Base-by-base conservation (phyloP, 2,888 invertebrate genomes). In the Norana najaformis region DNA sequence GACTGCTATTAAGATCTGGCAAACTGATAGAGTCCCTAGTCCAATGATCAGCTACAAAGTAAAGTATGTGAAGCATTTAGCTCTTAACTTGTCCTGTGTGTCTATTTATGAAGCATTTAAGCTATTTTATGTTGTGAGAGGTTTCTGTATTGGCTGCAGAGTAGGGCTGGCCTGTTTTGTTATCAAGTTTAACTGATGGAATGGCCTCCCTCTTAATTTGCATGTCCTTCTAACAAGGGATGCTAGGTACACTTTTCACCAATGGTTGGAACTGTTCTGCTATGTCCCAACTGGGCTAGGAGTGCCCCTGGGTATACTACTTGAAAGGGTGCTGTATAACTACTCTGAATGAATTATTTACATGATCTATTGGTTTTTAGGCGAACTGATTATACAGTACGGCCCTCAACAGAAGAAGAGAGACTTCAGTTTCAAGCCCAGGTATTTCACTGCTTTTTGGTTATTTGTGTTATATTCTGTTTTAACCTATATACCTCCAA, bases 391-490 rank as follows among this genome's bases (percentile, higher is more conserved):
- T 94, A 93, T 92, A 96, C 97, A 11, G 97, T 98, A 0, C 96
- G 97, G 36, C 96, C 97, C 47, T 97, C 98, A 0, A 97, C 97
- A 0, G 95, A 95, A 0, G 96, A 97, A 0, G 98, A 98, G 95
- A 95, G 95, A 92, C 92, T 91, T 20, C 90, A 93, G 41, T 95
- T 95, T 92, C 93, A 94, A 90, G 93, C 93, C 89, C 95, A 95
- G 96, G 97, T 94, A 91, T 30, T n/a, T 90, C 36, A 34, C 23
- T 82, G 34, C 36, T 36, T 38, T 30, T 20, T 35, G 23, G 8
- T 88, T 4, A 38, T n/a, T 88, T 41, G 16, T 5, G 30, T 34
- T 23, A 14, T 88, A 1, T n/a, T 41, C 13, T 35, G 8, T 89
- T 20, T 85, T 88, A 3, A 69, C n/a, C 69, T 69, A n/a, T 69